These are phyloP conservation scores for Pholis gunnellus DNA, from an alignment of 2,113 vertebrate genomes.

Conservation along the genomic window DNA sequence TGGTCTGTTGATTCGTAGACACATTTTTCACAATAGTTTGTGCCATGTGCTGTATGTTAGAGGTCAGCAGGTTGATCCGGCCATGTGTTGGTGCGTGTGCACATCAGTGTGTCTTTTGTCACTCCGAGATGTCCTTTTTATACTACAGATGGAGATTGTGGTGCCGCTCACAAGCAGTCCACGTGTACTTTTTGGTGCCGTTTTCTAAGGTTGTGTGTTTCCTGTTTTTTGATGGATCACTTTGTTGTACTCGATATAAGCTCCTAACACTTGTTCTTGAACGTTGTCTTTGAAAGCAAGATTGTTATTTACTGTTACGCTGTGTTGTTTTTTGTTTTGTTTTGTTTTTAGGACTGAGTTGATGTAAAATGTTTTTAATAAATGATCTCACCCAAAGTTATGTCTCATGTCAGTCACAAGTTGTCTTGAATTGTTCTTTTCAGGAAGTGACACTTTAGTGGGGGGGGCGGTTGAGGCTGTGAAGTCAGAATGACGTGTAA, in stretches of 20 bases:
- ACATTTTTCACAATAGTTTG: background rate
- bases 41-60: background rate
- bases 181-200: slow-evolving; percentile 6
- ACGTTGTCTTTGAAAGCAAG: background rate
- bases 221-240: background rate
- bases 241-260: slow-evolving; percentile 13
- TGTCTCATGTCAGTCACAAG: background rate
- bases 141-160: background rate
- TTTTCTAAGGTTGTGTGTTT: slow-evolving; percentile 48
- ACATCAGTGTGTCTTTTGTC: background rate
- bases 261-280: slow-evolving; percentile 29
- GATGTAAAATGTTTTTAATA: slow-evolving; percentile 67
- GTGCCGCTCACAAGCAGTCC: slow-evolving; percentile 2
- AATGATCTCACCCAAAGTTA: slow-evolving; percentile 26
- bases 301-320: slow-evolving; percentile 27
- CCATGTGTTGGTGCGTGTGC: background rate
- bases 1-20: background rate
- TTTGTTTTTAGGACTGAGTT: slow-evolving; percentile 53
- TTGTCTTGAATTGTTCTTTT: background rate
- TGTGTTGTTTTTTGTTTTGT: slow-evolving; percentile 20
- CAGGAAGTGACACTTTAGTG: background rate
- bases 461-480: background rate
- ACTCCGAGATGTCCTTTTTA: background rate
- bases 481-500: no score
- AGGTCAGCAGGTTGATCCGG: background rate